phyloP scores from a whole-genome alignment of 2,797 vertebrate species.

The Sebastes itinus region DNA sequence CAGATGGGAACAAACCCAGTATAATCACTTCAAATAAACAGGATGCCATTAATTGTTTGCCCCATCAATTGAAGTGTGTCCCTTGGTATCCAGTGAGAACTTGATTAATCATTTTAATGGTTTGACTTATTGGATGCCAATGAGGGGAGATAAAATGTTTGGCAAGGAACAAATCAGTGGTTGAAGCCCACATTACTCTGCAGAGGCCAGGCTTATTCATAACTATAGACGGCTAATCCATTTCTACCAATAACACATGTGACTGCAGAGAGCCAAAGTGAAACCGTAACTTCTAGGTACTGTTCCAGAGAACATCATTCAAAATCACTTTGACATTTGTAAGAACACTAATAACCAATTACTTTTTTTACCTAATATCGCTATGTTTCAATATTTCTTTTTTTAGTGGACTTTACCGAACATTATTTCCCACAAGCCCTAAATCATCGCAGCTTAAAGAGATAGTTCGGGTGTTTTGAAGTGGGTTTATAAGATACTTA shows the following conservation, averaged over 20 bases:
- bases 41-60: conserved; percentile 78
- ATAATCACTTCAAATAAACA: conserved; percentile 80
- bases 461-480: too few relatives aligned
- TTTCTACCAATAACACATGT: conserved; percentile 1
- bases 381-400: not conserved
- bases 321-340: not conserved
- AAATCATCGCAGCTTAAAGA: not conserved
- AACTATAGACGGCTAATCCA: conserved; percentile 32
- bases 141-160: conserved; percentile 60
- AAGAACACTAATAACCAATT: not conserved
- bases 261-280: not conserved
- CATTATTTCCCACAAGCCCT: not conserved
- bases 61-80: conserved; percentile 70
- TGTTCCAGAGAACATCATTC: not conserved
- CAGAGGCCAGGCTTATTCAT: conserved; percentile 41
- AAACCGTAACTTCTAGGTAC: not conserved
- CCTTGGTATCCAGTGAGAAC: conserved; percentile 62
- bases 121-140: conserved; percentile 71
- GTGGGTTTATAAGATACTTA: too few relatives aligned
- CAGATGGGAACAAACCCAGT: conserved; percentile 73
- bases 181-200: conserved; percentile 45
- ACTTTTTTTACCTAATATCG: not conserved
- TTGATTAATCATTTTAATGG: conserved; percentile 71
- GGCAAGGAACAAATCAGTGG: conserved; percentile 52
- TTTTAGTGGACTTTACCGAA: not conserved